phyloP scores from a whole-genome alignment of 2,797 vertebrate genomes.

The Bucorvus abyssinicus region DNA sequence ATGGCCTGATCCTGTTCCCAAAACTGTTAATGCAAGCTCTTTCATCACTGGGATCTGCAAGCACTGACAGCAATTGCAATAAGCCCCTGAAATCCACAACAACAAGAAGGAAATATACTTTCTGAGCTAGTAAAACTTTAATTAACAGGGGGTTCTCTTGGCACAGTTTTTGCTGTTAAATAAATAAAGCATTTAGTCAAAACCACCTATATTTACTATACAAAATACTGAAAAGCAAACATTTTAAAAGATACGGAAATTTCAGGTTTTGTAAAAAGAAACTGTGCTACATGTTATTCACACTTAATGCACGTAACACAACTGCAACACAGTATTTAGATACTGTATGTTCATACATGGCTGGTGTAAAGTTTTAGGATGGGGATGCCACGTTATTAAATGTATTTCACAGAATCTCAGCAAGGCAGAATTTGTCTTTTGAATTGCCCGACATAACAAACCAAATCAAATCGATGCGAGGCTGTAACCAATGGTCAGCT shows the following conservation, averaged over 20 bases:
- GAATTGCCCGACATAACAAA: not conserved
- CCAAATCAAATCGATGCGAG: not conserved
- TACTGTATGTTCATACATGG: slow-evolving; percentile 54
- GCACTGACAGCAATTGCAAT: slow-evolving; percentile 46
- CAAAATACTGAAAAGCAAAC: slow-evolving; percentile 70
- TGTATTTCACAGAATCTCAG: slow-evolving; percentile 28
- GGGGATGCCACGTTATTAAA: slow-evolving; percentile 61
- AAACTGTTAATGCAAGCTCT: slow-evolving; percentile 29
- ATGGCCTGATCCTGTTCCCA: slow-evolving; percentile 28
- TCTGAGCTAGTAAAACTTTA: slow-evolving; percentile 81
- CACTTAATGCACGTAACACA: slow-evolving; percentile 67
- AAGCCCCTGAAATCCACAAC: slow-evolving; percentile 48
- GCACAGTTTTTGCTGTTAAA: slow-evolving; percentile 87
- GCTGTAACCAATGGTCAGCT: not conserved
- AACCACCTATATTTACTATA: slow-evolving; percentile 83
- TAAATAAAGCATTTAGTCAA: slow-evolving; percentile 86
- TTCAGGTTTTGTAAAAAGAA: slow-evolving; percentile 59
- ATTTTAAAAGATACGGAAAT: slow-evolving; percentile 52
- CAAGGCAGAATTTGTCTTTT: slow-evolving; percentile 1
- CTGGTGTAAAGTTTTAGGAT: slow-evolving; percentile 30
- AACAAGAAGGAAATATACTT: slow-evolving; percentile 42
- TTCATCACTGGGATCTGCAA: slow-evolving; percentile 36
- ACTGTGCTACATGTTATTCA: slow-evolving; percentile 72
- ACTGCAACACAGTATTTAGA: slow-evolving; percentile 60
- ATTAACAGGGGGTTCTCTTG: slow-evolving; percentile 80